Percentiles rank a stretch among this genome's conserved stretches.
These are phyloP conservation scores for Cenopis cana DNA, from an alignment of 2,888 invertebrate genomes.

Conservation along the genomic window DNA sequence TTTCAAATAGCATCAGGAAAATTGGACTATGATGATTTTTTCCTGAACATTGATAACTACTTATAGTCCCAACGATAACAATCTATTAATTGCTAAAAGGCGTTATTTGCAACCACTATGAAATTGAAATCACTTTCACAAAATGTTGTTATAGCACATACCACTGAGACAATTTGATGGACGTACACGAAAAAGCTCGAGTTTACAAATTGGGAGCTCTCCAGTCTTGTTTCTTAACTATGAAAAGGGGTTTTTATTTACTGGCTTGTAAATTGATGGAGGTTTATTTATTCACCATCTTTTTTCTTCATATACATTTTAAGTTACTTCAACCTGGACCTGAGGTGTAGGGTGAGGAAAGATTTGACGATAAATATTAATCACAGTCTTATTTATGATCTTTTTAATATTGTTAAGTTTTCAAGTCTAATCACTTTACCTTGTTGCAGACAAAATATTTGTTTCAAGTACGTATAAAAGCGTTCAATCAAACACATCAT, in stretches of 20 bases:
- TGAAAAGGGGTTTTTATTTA: no score
- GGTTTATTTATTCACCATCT: no score
- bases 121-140: constrained; percentile 27
- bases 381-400: no score
- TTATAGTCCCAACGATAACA: constrained; percentile 11
- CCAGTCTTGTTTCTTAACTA: neutral
- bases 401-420: neutral
- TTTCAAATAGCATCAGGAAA: neutral
- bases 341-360: no score
- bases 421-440: no score
- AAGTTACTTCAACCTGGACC: no score
- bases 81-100: constrained; percentile 16
- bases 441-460: constrained; percentile 7
- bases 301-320: no score
- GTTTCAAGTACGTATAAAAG: constrained; percentile 28
- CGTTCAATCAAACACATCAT: constrained; percentile 28
- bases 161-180: constrained; percentile 1
- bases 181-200: constrained; percentile 20
- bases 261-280: no score
- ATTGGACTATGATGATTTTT: neutral
- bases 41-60: neutral
- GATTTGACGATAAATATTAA: no score
- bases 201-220: neutral
- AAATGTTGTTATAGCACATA: constrained; percentile 16
- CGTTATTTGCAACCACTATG: neutral